Evolutionary conservation across 2,888 invertebrate species (phyloP).

Genomic region (Teinopalpus imperialis): DNA sequence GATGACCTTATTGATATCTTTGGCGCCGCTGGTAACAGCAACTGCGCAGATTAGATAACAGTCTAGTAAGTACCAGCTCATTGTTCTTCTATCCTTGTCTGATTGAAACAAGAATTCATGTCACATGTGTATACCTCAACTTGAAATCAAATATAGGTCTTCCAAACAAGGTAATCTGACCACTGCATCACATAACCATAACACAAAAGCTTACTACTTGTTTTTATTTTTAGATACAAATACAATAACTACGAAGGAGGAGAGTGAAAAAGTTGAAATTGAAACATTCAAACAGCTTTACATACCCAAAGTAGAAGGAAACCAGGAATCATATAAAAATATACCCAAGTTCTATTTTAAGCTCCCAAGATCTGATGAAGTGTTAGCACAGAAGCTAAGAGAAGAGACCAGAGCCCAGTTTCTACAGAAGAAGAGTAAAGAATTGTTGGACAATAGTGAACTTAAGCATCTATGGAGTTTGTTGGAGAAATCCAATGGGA

Average conservation of each 20-base stretch:
- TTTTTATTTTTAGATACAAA: constrained; percentile 59
- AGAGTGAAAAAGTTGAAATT: constrained; percentile 72
- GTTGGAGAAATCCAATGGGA: constrained; percentile 91
- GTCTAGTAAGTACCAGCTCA: too few relatives aligned
- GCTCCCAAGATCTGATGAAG: constrained; percentile 89
- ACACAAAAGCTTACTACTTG: too few relatives aligned
- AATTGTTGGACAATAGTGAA: constrained; percentile 93
- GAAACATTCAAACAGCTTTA: constrained; percentile 81
- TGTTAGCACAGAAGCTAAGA: constrained; percentile 89
- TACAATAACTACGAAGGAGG: constrained; percentile 65
- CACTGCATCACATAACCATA: too few relatives aligned
- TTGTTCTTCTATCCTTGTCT: too few relatives aligned
- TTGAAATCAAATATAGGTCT: too few relatives aligned
- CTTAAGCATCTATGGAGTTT: constrained; percentile 92
- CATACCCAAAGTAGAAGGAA: constrained; percentile 71
- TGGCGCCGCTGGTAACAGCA: too few relatives aligned
- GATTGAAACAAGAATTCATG: too few relatives aligned
- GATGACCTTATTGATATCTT: too few relatives aligned
- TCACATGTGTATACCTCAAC: too few relatives aligned
- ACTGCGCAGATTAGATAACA: too few relatives aligned
- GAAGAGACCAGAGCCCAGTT: constrained; percentile 95
- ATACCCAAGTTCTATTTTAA: constrained; percentile 90
- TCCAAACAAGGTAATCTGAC: too few relatives aligned
- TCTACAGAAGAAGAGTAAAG: constrained; percentile 91
- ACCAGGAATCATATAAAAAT: constrained; percentile 77